Conservation (phyloP, 2,113 vertebrate genomes). For the Pitta sordida region DNA sequence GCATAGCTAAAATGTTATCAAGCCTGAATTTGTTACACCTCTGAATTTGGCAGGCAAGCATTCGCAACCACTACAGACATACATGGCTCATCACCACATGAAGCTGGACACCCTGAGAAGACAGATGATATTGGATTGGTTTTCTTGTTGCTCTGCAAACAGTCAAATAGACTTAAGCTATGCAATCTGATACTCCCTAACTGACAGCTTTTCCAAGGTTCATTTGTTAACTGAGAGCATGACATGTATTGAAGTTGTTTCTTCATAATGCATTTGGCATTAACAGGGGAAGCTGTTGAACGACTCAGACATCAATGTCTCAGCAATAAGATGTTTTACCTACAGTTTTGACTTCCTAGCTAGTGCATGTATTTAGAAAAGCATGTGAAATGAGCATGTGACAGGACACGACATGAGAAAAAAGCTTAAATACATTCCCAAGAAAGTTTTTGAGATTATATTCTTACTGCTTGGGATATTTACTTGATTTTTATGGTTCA, state of each 20-base stretch:
- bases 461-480: not conserved
- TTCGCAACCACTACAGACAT: not conserved
- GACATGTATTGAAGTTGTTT: constrained; percentile 42
- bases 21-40: not conserved
- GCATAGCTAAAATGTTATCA: not conserved
- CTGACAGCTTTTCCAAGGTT: constrained; percentile 43
- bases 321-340: not conserved
- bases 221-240: constrained; percentile 55
- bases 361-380: not conserved
- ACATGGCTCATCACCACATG: not conserved
- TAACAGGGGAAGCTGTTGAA: constrained; percentile 1
- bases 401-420: not conserved
- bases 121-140: not conserved
- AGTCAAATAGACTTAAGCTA: not conserved
- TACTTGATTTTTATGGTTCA: not conserved
- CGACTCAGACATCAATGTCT: not conserved
- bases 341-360: not conserved
- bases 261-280: constrained; percentile 54
- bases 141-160: not conserved
- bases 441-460: not conserved
- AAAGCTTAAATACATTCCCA: not conserved
- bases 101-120: not conserved
- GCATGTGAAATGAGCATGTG: not conserved
- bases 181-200: constrained; percentile 20
- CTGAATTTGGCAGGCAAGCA: not conserved